Conservation (phyloP, 1,140 invertebrate species). For the Liolophura sinensis region DNA sequence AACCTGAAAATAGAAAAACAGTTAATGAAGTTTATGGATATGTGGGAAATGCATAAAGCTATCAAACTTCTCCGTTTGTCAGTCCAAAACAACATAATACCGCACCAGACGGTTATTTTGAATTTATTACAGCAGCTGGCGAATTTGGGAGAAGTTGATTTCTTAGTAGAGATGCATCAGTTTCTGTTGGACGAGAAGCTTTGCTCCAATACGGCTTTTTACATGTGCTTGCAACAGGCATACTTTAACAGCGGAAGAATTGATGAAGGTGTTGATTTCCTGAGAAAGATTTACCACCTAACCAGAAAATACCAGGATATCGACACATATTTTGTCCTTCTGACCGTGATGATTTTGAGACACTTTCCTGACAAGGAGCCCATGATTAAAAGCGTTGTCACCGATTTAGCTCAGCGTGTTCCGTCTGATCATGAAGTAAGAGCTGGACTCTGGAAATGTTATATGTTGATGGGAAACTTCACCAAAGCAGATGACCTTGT, state of each 20-base stretch:
- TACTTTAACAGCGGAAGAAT: slow-evolving; percentile 20
- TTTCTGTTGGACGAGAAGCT: slow-evolving; percentile 12
- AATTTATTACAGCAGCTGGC: slow-evolving; percentile 19
- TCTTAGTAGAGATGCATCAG: slow-evolving; percentile 13
- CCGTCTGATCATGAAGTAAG: slow-evolving; percentile 7
- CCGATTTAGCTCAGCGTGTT: slow-evolving; percentile 16
- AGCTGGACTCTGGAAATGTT: slow-evolving; percentile 26
- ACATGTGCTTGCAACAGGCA: slow-evolving; percentile 13
- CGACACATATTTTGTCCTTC: slow-evolving; percentile 21
- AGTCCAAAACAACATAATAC: slow-evolving; percentile 13
- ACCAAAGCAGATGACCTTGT: slow-evolving; percentile 16
- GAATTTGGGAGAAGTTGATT: slow-evolving; percentile 15
- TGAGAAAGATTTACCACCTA: slow-evolving; percentile 22
- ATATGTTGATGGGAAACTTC: slow-evolving; percentile 17
- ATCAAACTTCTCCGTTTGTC: slow-evolving; percentile 15
- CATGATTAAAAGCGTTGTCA: slow-evolving; percentile 19
- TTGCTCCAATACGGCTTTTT: slow-evolving; percentile 12
- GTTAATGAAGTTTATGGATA: slow-evolving; percentile 24
- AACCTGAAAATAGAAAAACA: slow-evolving; percentile 11
- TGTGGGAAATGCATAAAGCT: slow-evolving; percentile 26
- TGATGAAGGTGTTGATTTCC: slow-evolving; percentile 12
- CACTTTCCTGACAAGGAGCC: slow-evolving; percentile 20
- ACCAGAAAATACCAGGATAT: slow-evolving; percentile 20
- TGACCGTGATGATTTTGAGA: slow-evolving; percentile 22
- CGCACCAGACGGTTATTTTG: slow-evolving; percentile 14